Base-by-base conservation (phyloP, 1,140 invertebrate genomes). In the Musca vetustissima region DNA sequence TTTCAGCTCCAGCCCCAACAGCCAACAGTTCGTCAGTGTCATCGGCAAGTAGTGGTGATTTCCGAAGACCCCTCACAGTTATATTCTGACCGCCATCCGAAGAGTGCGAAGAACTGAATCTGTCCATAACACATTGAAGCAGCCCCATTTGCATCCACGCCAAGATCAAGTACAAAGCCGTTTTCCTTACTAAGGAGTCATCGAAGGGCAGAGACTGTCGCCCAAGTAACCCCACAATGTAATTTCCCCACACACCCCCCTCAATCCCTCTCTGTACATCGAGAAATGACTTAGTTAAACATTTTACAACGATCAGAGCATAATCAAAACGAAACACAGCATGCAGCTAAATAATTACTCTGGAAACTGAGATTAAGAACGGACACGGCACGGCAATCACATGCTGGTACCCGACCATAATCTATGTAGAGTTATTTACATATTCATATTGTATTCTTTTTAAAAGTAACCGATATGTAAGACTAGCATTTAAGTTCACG, bases 71-170 rank as follows among this genome's bases (percentile, higher is more conserved):
- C 1, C 82, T 94, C 13, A 91, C 92, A 47, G 92, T 94, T 69
- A 93, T 94, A 87, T 93, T 93, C 87, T 94, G 92, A 93, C 91
- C 91, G 87, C 75, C 78, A 73, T 80, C 78, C 67, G 75, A 74
- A 71, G 80, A 80, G 65, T 76, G 76, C 70, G 75, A 78, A 70
- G 78, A 80, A 74, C 71, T 80, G 24, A 80, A 80, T 74, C 73
- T 80, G 73, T 78, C 78, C 64, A 80, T 80, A 74, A 78, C 78
- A 72, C 76, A 80, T 77, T 80, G 78, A 75, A 73, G 70, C 36
- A 43, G 13, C 36, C 36, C 6, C 3, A 17, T 9, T 53, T 24
- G 52, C 7, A 53, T 24, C 52, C 8, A 53, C 3, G 52, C 52
- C 52, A 53, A 53, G 52, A 6, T 13, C 52, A 24, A 24, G 52